Percentiles rank a stretch among this genome's conserved stretches.
phyloP scores from a whole-genome alignment of 2,113 vertebrate species.

The Oostethus manadensis region DNA sequence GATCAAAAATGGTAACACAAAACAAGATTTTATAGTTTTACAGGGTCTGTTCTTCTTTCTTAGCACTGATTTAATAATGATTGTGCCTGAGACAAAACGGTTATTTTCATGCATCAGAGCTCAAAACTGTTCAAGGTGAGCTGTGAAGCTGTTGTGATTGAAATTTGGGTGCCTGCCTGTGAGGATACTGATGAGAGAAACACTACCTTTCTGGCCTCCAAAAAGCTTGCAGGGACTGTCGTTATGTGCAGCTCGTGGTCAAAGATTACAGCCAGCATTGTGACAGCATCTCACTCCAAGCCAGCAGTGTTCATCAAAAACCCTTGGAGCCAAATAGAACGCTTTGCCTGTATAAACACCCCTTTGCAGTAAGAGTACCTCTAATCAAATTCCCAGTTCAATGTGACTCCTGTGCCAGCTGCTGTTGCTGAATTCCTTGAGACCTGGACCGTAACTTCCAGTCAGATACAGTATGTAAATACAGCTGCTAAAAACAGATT shows the following conservation, averaged over 20 bases:
- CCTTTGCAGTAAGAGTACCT: slow-evolving; percentile 6
- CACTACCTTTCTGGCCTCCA: slow-evolving; percentile 22
- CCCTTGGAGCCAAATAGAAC: slow-evolving; percentile 11
- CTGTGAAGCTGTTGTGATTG: slow-evolving; percentile 8
- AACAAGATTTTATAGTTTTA: too few relatives aligned
- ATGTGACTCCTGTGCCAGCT: slow-evolving; percentile 7
- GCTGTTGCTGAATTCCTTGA: slow-evolving; percentile 10
- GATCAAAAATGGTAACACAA: too few relatives aligned
- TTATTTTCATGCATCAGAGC: slow-evolving; percentile 39
- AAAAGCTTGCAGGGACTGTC: slow-evolving; percentile 35
- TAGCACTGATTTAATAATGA: slow-evolving; percentile 46
- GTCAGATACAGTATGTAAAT: slow-evolving; percentile 14
- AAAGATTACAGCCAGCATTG: slow-evolving; percentile 51
- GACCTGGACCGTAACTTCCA: slow-evolving; percentile 3
- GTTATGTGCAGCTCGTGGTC: slow-evolving; percentile 53
- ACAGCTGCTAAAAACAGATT: slow-evolving; percentile 12
- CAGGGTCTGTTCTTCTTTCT: slow-evolving; percentile 18
- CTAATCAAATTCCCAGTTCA: slow-evolving; percentile 17
- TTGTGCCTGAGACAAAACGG: slow-evolving; percentile 33
- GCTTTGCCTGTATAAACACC: slow-evolving; percentile 1
- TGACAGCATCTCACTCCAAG: slow-evolving; percentile 40
- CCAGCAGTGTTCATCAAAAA: slow-evolving; percentile 14
- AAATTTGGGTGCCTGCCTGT: slow-evolving; percentile 7
- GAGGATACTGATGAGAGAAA: slow-evolving; percentile 17
- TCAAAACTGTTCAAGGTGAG: slow-evolving; percentile 28